Evolutionary conservation across 2,113 vertebrate genomes (phyloP).

Genomic region (Phrynosoma platyrhinos): DNA sequence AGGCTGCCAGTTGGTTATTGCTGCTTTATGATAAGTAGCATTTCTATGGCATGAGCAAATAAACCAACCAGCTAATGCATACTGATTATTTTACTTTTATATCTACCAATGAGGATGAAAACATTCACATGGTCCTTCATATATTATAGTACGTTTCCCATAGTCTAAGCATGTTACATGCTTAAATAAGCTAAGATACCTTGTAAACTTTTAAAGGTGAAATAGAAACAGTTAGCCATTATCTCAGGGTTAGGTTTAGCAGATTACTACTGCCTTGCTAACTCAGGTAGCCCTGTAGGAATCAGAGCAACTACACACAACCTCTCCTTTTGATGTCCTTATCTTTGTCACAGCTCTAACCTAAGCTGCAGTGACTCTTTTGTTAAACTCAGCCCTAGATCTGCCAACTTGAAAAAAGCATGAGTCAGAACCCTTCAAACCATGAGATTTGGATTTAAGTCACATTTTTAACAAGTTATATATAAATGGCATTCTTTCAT

Average conservation of each 20-base stretch:
- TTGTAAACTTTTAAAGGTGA: background rate
- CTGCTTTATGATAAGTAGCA: background rate
- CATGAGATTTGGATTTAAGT: slow-evolving; percentile 4
- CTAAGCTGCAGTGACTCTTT: background rate
- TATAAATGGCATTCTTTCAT: slow-evolving; percentile 10
- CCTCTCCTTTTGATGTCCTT: background rate
- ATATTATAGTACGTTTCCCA: background rate
- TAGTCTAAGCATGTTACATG: background rate
- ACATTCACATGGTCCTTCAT: background rate
- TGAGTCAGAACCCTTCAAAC: slow-evolving; percentile 9
- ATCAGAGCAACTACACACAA: background rate
- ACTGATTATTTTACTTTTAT: background rate
- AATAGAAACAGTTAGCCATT: background rate
- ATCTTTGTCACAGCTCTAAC: slow-evolving; percentile 5
- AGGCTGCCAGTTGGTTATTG: background rate
- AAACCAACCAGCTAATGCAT: background rate
- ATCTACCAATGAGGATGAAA: background rate
- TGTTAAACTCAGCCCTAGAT: slow-evolving; percentile 1
- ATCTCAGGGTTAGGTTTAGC: background rate
- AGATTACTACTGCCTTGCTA: background rate
- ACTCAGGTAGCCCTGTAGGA: background rate
- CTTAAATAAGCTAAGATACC: background rate
- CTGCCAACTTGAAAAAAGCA: slow-evolving; percentile 1
- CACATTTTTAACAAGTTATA: slow-evolving; percentile 2
- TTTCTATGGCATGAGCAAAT: background rate